Percentiles rank a stretch among this genome's conserved stretches.
Evolutionary conservation across 2,113 vertebrate species (phyloP).

Genomic region (Benitochromis conjunctus): DNA sequence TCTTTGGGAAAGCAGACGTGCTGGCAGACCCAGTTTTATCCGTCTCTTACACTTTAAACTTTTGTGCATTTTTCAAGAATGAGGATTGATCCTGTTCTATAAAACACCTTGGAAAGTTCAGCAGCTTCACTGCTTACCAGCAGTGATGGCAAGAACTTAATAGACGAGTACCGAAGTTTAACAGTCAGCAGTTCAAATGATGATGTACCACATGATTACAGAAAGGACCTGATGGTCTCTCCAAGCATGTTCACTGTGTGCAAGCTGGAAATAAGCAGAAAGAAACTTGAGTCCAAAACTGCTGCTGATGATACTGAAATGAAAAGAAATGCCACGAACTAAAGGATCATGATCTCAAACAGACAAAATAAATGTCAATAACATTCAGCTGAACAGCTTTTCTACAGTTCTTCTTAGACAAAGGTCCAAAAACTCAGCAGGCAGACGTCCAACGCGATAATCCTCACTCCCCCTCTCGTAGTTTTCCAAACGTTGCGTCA

Average conservation of each 20-base stretch:
- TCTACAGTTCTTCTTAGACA: neutral
- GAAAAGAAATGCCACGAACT: neutral
- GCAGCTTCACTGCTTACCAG: neutral
- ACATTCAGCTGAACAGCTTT: neutral
- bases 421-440: neutral
- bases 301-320: neutral
- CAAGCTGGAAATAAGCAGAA: neutral
- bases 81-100: neutral
- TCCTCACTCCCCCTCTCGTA: neutral
- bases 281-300: neutral
- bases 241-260: neutral
- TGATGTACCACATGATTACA: neutral
- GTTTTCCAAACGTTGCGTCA: neutral
- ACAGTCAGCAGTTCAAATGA: neutral
- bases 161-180: neutral
- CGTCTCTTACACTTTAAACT: neutral
- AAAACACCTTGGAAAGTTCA: neutral
- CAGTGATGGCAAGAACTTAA: fast-evolving
- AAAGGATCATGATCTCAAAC: neutral
- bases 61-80: neutral
- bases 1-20: neutral
- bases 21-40: neutral
- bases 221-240: neutral
- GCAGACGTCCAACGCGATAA: neutral
- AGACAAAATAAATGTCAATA: neutral